These are phyloP conservation scores for Brachymystax lenok DNA, from an alignment of 2,797 vertebrate species.

Conservation along the genomic window DNA sequence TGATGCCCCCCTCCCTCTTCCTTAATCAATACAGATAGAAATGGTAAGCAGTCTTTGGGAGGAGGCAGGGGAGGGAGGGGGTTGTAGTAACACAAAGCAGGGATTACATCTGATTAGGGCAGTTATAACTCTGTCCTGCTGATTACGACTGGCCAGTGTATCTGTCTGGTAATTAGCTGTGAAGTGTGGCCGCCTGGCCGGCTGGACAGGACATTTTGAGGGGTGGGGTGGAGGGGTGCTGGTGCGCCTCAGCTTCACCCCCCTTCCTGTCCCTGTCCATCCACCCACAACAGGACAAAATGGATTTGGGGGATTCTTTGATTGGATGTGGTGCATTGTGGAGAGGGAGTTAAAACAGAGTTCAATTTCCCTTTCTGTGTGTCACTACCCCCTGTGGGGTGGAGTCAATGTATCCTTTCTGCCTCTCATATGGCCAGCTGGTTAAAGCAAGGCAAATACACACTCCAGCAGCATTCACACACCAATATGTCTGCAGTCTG, in stretches of 20 bases:
- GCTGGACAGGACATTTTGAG: constrained; percentile 60
- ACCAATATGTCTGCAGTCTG: constrained; percentile 52
- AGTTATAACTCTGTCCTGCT: constrained; percentile 79
- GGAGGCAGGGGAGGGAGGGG: background rate
- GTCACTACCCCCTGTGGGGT: constrained; percentile 70
- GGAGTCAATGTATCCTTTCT: constrained; percentile 76
- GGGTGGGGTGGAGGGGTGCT: constrained; percentile 16
- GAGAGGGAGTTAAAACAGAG: constrained; percentile 72
- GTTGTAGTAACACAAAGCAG: constrained; percentile 64
- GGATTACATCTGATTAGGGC: constrained; percentile 79
- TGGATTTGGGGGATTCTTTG: constrained; percentile 61
- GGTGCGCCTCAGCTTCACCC: constrained; percentile 33
- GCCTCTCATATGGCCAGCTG: constrained; percentile 81
- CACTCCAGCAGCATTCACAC: constrained; percentile 72
- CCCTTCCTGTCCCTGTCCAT: constrained; percentile 49
- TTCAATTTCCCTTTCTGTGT: constrained; percentile 73
- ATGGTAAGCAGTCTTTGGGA: constrained; percentile 26
- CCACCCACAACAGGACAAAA: constrained; percentile 66
- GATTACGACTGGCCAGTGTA: constrained; percentile 71
- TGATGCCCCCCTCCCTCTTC: constrained; percentile 28
- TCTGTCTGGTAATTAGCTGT: constrained; percentile 76
- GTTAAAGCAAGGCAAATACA: constrained; percentile 86
- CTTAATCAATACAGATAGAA: constrained; percentile 66
- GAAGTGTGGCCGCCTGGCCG: constrained; percentile 69
- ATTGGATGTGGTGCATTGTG: constrained; percentile 69